Percentiles rank a stretch among this genome's conserved stretches.
phyloP scores from a whole-genome alignment of 2,113 vertebrate species.

The Cynoglossus semilaevis region DNA sequence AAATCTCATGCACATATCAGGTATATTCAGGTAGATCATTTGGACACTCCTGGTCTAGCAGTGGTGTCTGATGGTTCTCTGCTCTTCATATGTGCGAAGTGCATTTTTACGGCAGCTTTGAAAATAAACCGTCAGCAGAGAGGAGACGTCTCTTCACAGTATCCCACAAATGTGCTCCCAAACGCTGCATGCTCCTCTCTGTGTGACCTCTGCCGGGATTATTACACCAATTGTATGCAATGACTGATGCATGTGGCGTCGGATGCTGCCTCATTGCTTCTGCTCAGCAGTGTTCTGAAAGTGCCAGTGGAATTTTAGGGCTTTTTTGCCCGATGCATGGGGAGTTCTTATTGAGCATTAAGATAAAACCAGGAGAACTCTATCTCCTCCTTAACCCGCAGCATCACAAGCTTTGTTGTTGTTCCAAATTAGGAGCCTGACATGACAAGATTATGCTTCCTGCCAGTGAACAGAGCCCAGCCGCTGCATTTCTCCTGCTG shows the following conservation, averaged over 20 bases:
- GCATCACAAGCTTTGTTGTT: background rate
- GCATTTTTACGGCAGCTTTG: slow-evolving; percentile 25
- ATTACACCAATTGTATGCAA: slow-evolving; percentile 44
- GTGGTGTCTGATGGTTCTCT: too few relatives aligned
- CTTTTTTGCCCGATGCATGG: slow-evolving; percentile 8
- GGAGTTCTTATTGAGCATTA: slow-evolving; percentile 28
- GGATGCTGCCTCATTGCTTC: slow-evolving; percentile 35
- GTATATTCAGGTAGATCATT: too few relatives aligned
- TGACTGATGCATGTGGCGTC: slow-evolving; percentile 30
- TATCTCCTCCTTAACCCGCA: background rate
- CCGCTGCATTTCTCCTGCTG: slow-evolving; percentile 21
- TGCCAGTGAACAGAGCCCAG: slow-evolving; percentile 15
- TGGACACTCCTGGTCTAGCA: too few relatives aligned
- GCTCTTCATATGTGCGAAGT: slow-evolving; percentile 28
- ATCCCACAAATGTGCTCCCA: slow-evolving; percentile 42
- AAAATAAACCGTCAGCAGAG: slow-evolving; percentile 31
- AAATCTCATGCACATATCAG: too few relatives aligned
- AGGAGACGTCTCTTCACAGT: slow-evolving; percentile 22
- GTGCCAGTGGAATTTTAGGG: slow-evolving; percentile 23
- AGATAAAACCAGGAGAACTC: slow-evolving; percentile 1
- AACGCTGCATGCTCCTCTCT: slow-evolving; percentile 51
- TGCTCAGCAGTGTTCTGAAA: slow-evolving; percentile 31
- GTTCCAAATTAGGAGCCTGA: slow-evolving; percentile 29
- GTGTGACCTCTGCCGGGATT: slow-evolving; percentile 51
- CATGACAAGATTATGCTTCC: slow-evolving; percentile 22